phyloP scores from a whole-genome alignment of 2,797 vertebrate genomes.

The Austrolebias charrua region DNA sequence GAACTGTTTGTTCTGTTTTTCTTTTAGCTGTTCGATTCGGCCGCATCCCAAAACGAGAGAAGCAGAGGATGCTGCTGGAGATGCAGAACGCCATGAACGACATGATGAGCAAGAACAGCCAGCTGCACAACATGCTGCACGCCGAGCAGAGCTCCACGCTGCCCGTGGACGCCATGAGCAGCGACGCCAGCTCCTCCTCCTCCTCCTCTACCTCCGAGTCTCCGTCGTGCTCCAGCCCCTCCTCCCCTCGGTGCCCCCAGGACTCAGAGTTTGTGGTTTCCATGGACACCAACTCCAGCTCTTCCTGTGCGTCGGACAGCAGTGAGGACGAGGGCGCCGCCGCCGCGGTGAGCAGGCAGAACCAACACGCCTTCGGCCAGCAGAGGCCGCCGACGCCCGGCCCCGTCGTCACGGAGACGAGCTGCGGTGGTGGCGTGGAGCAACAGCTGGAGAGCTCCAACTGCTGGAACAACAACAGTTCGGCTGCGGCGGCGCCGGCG shows the following conservation, averaged over 20 bases:
- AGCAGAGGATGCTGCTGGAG: conserved; percentile 97
- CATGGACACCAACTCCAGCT: conserved; percentile 80
- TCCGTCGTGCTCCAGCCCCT: conserved; percentile 65
- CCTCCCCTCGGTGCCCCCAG: conserved; percentile 71
- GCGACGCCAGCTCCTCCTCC: conserved; percentile 67
- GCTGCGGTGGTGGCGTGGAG: conserved; percentile 59
- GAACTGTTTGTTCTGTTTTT: background rate
- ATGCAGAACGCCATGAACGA: conserved; percentile 99
- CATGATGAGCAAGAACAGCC: conserved; percentile 92
- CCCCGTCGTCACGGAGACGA: conserved; percentile 28
- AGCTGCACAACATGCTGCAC: conserved; percentile 85
- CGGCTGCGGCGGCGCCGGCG: too few species aligned
- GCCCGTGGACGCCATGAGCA: conserved; percentile 75
- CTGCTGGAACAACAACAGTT: conserved; percentile 65
- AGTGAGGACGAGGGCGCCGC: conserved; percentile 90
- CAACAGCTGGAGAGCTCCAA: conserved; percentile 68
- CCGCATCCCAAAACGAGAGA: conserved; percentile 96
- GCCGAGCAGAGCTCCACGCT: conserved; percentile 64
- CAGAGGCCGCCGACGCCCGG: conserved; percentile 57
- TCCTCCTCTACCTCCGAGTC: conserved; percentile 61
- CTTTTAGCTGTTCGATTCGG: conserved; percentile 93
- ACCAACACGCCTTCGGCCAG: conserved; percentile 84
- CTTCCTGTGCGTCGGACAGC: conserved; percentile 82
- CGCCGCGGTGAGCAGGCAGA: conserved; percentile 78
- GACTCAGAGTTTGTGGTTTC: conserved; percentile 73